Evolutionary conservation across 2,797 vertebrate genomes (phyloP).

Genomic region (Channallabes apus): DNA sequence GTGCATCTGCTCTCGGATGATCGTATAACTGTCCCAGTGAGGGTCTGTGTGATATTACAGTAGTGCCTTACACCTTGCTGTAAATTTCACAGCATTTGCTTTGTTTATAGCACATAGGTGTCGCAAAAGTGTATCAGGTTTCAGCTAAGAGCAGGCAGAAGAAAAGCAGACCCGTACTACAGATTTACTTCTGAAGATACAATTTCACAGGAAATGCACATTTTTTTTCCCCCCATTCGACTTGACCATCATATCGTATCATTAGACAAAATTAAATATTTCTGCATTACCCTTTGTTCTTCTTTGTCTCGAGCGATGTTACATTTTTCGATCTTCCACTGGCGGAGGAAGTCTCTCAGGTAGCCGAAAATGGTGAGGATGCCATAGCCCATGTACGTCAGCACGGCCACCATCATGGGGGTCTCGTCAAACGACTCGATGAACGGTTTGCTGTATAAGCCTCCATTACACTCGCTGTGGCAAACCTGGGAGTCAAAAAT

Average conservation of each 20-base stretch:
- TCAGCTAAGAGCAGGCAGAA: no score
- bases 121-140: no score
- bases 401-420: conserved; percentile 84
- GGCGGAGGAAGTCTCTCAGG: conserved; percentile 82
- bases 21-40: not conserved
- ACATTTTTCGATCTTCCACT: conserved; percentile 86
- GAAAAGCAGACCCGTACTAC: not conserved
- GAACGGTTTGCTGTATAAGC: conserved; percentile 79
- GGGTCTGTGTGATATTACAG: not conserved
- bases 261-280: not conserved
- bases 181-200: not conserved
- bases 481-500: conserved; percentile 63
- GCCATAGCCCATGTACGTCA: conserved; percentile 85
- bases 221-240: not conserved
- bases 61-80: not conserved
- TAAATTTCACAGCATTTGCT: not conserved
- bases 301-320: conserved; percentile 82
- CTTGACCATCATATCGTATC: no score
- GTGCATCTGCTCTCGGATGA: not conserved
- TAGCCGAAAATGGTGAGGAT: conserved; percentile 87
- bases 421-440: conserved; percentile 85
- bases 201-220: not conserved
- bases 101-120: no score
- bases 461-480: conserved; percentile 76
- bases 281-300: conserved; percentile 76